Evolutionary conservation across 2,888 invertebrate species (phyloP).

Genomic region (Lordiphosa fenestrarum): DNA sequence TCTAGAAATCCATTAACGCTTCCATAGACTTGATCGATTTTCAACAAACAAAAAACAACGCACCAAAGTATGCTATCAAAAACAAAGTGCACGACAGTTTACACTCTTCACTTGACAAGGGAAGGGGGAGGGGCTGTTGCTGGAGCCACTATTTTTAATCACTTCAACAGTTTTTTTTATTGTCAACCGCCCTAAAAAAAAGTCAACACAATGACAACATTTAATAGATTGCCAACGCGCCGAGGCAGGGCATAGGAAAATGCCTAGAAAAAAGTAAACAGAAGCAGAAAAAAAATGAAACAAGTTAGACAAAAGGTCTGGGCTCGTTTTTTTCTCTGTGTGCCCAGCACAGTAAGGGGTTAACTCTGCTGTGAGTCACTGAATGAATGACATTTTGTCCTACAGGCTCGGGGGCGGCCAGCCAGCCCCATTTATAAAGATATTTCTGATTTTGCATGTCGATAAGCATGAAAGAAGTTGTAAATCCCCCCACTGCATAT

Average conservation of each 20-base stretch:
- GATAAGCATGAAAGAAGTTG: constrained; percentile 64
- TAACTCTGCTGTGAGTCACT: constrained; percentile 59
- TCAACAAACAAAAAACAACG: constrained; percentile 19
- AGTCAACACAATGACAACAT: constrained; percentile 63
- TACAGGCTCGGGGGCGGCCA: constrained; percentile 1
- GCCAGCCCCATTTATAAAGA: constrained; percentile 53
- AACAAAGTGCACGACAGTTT: constrained; percentile 25
- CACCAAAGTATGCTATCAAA: constrained; percentile 17
- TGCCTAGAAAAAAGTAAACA: constrained; percentile 42
- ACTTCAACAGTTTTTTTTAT: constrained; percentile 67
- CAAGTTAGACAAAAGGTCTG: constrained; percentile 26
- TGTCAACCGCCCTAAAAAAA: constrained; percentile 44
- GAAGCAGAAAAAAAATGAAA: constrained; percentile 23
- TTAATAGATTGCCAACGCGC: constrained; percentile 63
- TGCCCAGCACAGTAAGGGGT: constrained; percentile 52
- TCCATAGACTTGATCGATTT: constrained; percentile 62
- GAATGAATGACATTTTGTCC: constrained; percentile 30
- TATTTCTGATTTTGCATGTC: constrained; percentile 57
- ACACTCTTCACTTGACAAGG: constrained; percentile 5
- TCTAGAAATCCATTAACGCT: constrained; percentile 65
- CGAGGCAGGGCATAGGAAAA: constrained; percentile 27
- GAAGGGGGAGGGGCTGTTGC: neutral
- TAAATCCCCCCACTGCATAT: constrained; percentile 46
- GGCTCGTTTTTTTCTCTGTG: constrained; percentile 17
- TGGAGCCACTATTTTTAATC: constrained; percentile 64